Percentiles rank a stretch among this genome's conserved stretches.
Conservation (phyloP, 2,797 vertebrate genomes). For the Hemibagrus guttatus region DNA sequence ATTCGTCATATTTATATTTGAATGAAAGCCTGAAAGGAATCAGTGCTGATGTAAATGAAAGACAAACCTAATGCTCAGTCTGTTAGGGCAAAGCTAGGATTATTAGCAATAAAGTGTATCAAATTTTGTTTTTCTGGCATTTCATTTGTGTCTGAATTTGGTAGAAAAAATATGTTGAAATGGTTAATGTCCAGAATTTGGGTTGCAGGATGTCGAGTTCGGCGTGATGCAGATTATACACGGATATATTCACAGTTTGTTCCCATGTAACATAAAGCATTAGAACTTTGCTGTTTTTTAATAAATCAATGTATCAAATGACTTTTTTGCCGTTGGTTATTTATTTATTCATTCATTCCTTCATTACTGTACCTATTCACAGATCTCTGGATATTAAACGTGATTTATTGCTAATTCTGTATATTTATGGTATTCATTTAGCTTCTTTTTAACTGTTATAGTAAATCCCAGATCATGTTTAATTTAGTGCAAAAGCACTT, state of each 20-base stretch:
- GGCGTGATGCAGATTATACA: constrained; percentile 21
- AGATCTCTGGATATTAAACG: not conserved
- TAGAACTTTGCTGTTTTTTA: constrained; percentile 48
- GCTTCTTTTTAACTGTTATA: not conserved
- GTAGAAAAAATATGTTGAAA: constrained; percentile 31
- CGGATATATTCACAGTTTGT: constrained; percentile 37
- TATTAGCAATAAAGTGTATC: constrained; percentile 58
- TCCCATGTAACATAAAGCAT: constrained; percentile 48
- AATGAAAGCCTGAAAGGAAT: constrained; percentile 31
- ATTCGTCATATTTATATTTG: constrained; percentile 27
- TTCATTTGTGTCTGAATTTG: constrained; percentile 42
- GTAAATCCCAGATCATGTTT: not conserved
- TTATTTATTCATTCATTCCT: not conserved
- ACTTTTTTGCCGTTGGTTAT: not conserved
- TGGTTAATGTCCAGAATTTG: constrained; percentile 10
- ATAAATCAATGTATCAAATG: constrained; percentile 51
- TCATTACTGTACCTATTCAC: not conserved
- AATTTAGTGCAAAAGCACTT: not conserved
- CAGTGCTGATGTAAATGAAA: constrained; percentile 29
- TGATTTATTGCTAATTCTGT: not conserved
- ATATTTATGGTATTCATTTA: not conserved
- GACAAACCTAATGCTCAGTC: constrained; percentile 7
- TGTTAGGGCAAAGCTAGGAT: constrained; percentile 35
- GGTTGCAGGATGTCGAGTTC: constrained; percentile 16
- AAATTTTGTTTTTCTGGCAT: constrained; percentile 33